Base-by-base conservation (phyloP, 2,113 vertebrate species). In the Serilophus lunatus region DNA sequence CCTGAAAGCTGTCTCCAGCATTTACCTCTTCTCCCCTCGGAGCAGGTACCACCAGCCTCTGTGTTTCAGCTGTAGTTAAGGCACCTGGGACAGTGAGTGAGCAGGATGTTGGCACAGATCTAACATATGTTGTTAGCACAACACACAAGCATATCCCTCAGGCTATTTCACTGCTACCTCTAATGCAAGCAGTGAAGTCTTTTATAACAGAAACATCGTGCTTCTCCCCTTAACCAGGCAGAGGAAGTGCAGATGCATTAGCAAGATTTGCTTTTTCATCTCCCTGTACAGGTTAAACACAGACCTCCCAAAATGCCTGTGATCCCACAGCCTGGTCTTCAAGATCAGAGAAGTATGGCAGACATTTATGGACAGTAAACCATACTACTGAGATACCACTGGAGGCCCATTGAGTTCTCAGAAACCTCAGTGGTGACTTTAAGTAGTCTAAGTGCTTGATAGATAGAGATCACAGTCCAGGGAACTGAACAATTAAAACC, bases 101-200 rank as follows among this genome's bases (percentile, higher is more conserved):
- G 72, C 77, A 92, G 53, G 57, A 84, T 90, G 65, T 76, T 95
- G 95, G 75, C 87, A 33, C 26, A 92, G 85, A 94, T 86, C 40
- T 96, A 95, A 79, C 86, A 50, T 69, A 74, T 89, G 86, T 76
- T 95, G 94, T 84, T 94, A 95, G 82, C 56, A 90, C 86, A 75
- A 83, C 51, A 92, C 92, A 92, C 86, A 29, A 84, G 47, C 74
- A 24, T 45, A 78, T 90, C 95, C 93, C 95, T 95, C 91, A 94
- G 95, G 88, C 92, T 96, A 71, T 86, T 86, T 88, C 8, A 1
- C 88, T 92, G 82, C 76, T 69, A 57, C 84, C 81, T 82, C 92
- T 84, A 90, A 90, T 3, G 31, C 86, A 60, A 78, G 64, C 53
- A 33, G 81, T 2, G 1, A 75, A 88, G 80, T 47, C 92, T 90